Evolutionary conservation across 2,113 vertebrate genomes (phyloP).

Genomic region (Vidua chalybeata): DNA sequence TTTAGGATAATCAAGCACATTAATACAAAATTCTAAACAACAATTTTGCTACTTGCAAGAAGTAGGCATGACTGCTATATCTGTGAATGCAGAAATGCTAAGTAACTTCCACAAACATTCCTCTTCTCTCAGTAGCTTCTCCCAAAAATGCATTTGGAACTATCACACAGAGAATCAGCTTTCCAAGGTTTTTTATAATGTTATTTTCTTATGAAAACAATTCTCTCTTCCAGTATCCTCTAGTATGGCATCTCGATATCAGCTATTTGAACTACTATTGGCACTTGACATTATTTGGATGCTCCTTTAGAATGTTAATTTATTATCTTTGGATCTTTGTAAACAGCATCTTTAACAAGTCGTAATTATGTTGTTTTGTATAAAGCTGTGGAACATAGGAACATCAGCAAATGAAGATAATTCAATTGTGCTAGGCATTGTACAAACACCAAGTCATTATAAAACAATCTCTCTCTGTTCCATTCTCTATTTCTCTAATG

Average conservation of each 20-base stretch:
- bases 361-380: neutral
- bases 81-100: fast-evolving
- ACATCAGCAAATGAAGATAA: neutral
- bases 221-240: neutral
- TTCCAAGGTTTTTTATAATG: neutral
- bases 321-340: neutral
- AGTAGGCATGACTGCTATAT: neutral
- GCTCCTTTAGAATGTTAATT: neutral
- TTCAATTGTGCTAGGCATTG: neutral
- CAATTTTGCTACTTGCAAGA: neutral
- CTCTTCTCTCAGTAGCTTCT: neutral
- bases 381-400: neutral
- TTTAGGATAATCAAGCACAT: neutral
- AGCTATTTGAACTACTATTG: neutral
- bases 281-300: neutral
- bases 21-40: neutral
- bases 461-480: slow-evolving; percentile 26
- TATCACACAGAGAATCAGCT: neutral
- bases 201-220: neutral
- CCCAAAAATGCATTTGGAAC: neutral
- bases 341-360: neutral
- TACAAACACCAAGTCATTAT: slow-evolving; percentile 25
- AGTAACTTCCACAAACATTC: neutral
- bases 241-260: neutral
- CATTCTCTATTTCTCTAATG: neutral